Evolutionary conservation across 2,113 vertebrate genomes (phyloP).

Genomic region (Coturnix japonica): DNA sequence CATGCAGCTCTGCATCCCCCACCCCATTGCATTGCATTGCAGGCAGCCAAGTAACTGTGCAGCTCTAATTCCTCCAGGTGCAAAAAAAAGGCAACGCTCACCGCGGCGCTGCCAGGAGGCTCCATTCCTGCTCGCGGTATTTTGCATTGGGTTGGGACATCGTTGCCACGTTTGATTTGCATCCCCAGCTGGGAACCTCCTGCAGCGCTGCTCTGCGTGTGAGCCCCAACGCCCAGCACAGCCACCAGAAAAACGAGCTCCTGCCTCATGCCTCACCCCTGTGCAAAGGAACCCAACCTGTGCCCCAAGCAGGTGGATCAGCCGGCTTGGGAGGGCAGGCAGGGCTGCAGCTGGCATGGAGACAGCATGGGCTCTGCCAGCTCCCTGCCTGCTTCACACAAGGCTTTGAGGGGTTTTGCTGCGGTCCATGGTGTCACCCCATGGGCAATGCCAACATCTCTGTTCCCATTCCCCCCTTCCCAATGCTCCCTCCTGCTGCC

Average conservation of each 20-base stretch:
- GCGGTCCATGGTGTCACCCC: accelerated
- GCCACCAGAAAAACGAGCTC: neutral
- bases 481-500: too few relatives aligned
- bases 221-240: neutral
- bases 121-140: accelerated
- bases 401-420: too few relatives aligned
- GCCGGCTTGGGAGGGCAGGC: neutral
- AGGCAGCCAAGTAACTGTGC: accelerated
- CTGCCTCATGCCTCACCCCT: neutral
- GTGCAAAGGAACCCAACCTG: neutral
- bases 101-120: neutral
- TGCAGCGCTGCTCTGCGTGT: neutral
- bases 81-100: neutral
- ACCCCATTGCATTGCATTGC: accelerated
- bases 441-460: too few relatives aligned
- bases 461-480: too few relatives aligned
- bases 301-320: neutral
- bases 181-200: neutral
- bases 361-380: constrained; percentile 4
- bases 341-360: neutral
- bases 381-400: neutral
- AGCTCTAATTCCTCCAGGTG: accelerated
- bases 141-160: neutral
- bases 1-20: too few relatives aligned
- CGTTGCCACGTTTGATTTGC: neutral